Evolutionary conservation across 2,113 vertebrate genomes (phyloP), one percentile per base, ranked within the genome.

Genomic region (Leptodactylus fuscus): DNA sequence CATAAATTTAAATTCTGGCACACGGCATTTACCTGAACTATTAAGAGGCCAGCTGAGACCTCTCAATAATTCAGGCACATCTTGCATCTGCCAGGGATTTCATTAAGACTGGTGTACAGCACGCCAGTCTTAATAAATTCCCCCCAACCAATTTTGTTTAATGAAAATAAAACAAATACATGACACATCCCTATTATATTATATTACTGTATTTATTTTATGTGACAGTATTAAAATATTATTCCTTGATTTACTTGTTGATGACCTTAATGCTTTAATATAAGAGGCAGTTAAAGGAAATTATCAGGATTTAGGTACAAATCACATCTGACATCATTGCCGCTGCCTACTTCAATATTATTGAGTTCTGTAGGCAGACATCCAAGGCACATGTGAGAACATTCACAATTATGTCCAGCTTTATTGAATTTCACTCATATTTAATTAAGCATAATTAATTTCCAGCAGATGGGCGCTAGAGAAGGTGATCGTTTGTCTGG

Each of bases 381-480:
- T 76, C 46, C 46, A 76, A 51, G 18, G 49, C 38, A 53, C 46
- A 20, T 12, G 24, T 38, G n/a, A 53, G 67, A 38, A 49, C 12
- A 53, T 71, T 34, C 13, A 5, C 34, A 65, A 41, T 38, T 22
- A 55, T 41, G 22, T 53, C 67, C 46, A 48, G 11, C 38, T 48
- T 34, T 22, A 76, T 32, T 32, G 27, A 32, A 16, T 20, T 20
- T 10, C 29, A 24, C 46, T 76, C 74, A 51, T 20, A 76, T 76
- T 51, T 76, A 76, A 76, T 76, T 51, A 76, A 51, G 51, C 48
- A 53, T 51, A 76, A 76, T 44, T 69, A 76, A 51, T 76, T 27
- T 76, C 48, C 48, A 34, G 46, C 46, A 51, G 74, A 51, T 11
- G 12, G 46, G 46, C 15, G 18, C 24, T 53, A 10, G 41, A 46